Evolutionary conservation across 2,888 invertebrate genomes (phyloP), one percentile per base, ranked within the genome.

Genomic region (Tineola bisselliella): DNA sequence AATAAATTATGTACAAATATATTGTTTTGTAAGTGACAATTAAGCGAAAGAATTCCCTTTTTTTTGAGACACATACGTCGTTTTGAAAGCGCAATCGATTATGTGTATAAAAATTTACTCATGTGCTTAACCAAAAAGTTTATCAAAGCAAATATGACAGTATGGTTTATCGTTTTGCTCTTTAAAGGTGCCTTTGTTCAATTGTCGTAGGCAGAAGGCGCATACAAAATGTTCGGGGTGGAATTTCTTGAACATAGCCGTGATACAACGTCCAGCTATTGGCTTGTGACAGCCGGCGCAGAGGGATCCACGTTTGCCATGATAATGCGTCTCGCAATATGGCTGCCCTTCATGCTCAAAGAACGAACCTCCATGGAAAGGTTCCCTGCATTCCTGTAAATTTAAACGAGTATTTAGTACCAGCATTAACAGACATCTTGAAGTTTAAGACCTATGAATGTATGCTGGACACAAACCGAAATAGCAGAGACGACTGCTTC

Each of bases 211-310:
- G 75, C 99, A 99, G 88, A 98, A 99, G n/a, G 98, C 97, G 88
- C 99, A 99, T 8, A 98, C 97, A 77, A 99, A 99, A 87, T 99
- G 99, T 78, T 99, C 99, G 0, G 99, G 99, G 83, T 99, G 99
- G 90, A 97, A 99, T 87, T 99, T 99, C 69, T 95, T 89, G 87
- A 96, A 98, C 98, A 99, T 98, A 65, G 99, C 99, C 0, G 99
- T 99, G 77, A 99, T 98, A 84, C 99, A 99, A 43, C 99, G 93
- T 62, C 96, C 96, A 60, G 96, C 95, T 71, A 99, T 98, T 13
- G 99, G 98, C 75, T 98, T 97, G 79, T 97, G 96, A 80, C 99
- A 99, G 64, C 97, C 97, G 64, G 97, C 97, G 82, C 99, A 99
- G 6, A 99, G 90, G 0, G 98, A 98, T 61, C 99, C 99, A 31